A percentile compares a stretch with the other conserved stretches of the same genome.
phyloP scores from a whole-genome alignment of 2,888 invertebrate species.

The Apotomis turbidana region DNA sequence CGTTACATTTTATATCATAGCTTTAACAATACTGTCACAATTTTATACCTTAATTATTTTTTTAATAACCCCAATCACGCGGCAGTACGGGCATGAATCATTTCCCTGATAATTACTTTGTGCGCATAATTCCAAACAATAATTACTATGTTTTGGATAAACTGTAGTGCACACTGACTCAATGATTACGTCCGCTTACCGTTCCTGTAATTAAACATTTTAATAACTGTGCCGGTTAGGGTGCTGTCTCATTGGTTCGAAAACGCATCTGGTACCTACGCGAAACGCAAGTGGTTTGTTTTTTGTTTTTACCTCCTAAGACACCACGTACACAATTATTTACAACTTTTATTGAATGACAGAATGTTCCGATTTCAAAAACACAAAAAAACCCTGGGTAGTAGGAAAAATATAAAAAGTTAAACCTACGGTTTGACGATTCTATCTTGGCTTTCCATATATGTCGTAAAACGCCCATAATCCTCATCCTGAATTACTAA shows the following conservation, averaged over 20 bases:
- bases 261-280: conserved; percentile 10
- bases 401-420: too few species aligned
- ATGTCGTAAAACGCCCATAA: too few species aligned
- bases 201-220: conserved; percentile 83
- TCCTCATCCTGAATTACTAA: too few species aligned
- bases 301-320: too few species aligned
- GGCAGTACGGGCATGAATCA: conserved; percentile 35
- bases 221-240: conserved; percentile 70
- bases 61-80: conserved; percentile 18
- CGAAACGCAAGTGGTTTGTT: too few species aligned
- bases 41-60: conserved; percentile 21
- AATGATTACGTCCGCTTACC: conserved; percentile 74
- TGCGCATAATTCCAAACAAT: conserved; percentile 45
- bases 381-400: too few species aligned
- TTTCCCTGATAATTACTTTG: conserved; percentile 38
- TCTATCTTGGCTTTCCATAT: too few species aligned
- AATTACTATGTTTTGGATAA: conserved; percentile 76
- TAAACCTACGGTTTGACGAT: too few species aligned
- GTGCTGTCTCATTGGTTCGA: conserved; percentile 47
- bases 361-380: too few species aligned
- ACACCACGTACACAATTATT: too few species aligned
- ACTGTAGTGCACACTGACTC: conserved; percentile 73
- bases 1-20: background rate
- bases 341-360: too few species aligned
- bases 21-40: conserved; percentile 14